phyloP scores from a whole-genome alignment of 2,113 vertebrate genomes.

The Balaeniceps rex region DNA sequence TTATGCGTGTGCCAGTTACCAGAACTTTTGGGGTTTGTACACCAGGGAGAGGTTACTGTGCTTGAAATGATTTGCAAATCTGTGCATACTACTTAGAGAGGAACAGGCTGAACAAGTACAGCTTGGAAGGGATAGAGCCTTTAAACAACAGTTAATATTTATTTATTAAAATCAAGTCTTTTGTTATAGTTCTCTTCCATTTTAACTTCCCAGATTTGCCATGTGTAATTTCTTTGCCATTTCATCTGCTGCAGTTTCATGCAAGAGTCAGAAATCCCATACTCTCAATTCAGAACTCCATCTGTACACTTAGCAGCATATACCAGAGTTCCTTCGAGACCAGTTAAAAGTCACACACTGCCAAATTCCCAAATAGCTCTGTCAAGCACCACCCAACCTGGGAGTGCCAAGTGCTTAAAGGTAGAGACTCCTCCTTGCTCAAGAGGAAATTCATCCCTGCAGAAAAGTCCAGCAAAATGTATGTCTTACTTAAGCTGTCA shows the following conservation, averaged over 20 bases:
- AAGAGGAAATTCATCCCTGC: neutral
- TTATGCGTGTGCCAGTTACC: neutral
- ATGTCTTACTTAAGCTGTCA: fast-evolving
- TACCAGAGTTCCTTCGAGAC: neutral
- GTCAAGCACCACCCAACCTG: neutral
- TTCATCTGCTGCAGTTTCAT: neutral
- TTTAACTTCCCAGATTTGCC: neutral
- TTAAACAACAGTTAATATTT: neutral
- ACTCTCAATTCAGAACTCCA: neutral
- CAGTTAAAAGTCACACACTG: neutral
- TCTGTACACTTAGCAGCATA: neutral
- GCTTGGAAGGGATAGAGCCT: neutral
- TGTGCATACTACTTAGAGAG: neutral
- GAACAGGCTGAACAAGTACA: neutral
- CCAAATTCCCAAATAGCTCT: neutral
- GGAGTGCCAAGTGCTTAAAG: neutral
- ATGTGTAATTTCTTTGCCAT: neutral
- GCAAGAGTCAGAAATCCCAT: neutral
- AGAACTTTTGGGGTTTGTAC: neutral
- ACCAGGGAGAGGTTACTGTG: neutral
- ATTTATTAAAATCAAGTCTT: neutral
- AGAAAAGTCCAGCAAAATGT: neutral
- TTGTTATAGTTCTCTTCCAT: neutral
- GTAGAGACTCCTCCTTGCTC: neutral
- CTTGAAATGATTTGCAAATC: neutral